These are phyloP conservation scores for Neoaliturus tenellus DNA, from an alignment of 2,888 invertebrate species.

Conservation along the genomic window DNA sequence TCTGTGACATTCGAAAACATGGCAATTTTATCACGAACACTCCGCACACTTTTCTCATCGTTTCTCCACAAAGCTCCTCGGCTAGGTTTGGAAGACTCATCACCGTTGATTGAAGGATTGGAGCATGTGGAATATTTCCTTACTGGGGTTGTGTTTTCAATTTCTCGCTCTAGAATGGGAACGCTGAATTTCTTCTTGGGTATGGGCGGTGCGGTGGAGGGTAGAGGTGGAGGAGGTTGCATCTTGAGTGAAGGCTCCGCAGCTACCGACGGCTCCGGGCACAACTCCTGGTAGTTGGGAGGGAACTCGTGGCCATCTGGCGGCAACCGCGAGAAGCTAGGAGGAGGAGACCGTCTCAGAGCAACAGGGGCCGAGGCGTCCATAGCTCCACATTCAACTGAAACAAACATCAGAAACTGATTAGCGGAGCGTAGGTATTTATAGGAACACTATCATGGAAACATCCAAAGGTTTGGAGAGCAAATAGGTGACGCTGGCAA, in stretches of 20 bases:
- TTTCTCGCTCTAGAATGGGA: slow-evolving; percentile 38
- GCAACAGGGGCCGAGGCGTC: slow-evolving; percentile 55
- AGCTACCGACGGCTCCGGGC: slow-evolving; percentile 61
- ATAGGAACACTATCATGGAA: no score
- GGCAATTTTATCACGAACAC: slow-evolving; percentile 91
- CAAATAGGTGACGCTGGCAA: no score
- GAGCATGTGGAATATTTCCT: slow-evolving; percentile 49
- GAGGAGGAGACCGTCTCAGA: slow-evolving; percentile 67
- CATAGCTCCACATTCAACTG: slow-evolving; percentile 58
- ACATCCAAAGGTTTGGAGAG: no score
- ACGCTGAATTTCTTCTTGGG: slow-evolving; percentile 44
- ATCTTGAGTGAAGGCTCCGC: slow-evolving; percentile 67
- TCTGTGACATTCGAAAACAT: slow-evolving; percentile 82
- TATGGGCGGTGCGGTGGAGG: slow-evolving; percentile 55
- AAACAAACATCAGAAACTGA: slow-evolving; percentile 33
- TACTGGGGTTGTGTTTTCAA: slow-evolving; percentile 3
- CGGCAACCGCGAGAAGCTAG: slow-evolving; percentile 81
- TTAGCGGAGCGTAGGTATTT: no score
- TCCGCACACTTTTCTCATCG: slow-evolving; percentile 87
- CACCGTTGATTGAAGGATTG: slow-evolving; percentile 6
- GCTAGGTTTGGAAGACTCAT: slow-evolving; percentile 48
- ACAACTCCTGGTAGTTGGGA: slow-evolving; percentile 78
- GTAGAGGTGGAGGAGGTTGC: slow-evolving; percentile 60
- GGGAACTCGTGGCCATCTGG: slow-evolving; percentile 91
- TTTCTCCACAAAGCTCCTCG: slow-evolving; percentile 73